A percentile compares a stretch with the other conserved stretches of the same genome.
These are phyloP conservation scores for Trichechus manatus DNA, from an alignment of 2,113 vertebrate species.

Conservation along the genomic window DNA sequence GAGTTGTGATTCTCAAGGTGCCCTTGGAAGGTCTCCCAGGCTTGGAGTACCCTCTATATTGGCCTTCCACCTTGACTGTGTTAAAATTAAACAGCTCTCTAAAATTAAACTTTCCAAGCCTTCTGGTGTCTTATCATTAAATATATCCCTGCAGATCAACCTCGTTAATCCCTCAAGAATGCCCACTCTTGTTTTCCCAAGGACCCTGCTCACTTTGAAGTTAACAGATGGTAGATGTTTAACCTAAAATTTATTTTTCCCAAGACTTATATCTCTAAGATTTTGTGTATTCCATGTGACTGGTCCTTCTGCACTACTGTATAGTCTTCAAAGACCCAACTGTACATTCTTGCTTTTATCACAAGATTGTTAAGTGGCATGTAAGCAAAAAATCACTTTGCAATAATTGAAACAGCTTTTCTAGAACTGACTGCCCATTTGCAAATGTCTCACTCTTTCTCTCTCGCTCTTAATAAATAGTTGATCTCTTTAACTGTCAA, in stretches of 20 bases:
- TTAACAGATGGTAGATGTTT: neutral
- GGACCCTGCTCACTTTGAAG: neutral
- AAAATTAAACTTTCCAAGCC: neutral
- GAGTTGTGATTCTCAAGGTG: neutral
- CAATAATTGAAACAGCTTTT: neutral
- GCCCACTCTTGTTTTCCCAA: neutral
- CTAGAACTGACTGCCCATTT: neutral
- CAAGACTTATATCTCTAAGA: neutral
- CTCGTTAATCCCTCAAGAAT: neutral
- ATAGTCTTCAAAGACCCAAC: neutral
- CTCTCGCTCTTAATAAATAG: too few relatives aligned
- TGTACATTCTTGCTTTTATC: neutral
- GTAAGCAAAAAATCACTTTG: neutral
- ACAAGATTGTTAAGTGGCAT: neutral
- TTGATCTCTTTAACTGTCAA: too few relatives aligned
- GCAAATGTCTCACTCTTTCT: too few relatives aligned
- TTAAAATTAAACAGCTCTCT: neutral
- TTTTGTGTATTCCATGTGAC: neutral
- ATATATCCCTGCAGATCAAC: neutral
- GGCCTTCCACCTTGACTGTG: neutral
- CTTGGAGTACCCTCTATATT: neutral
- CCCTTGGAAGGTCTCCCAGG: neutral
- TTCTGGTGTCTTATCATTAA: too few relatives aligned
- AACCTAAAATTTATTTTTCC: neutral
- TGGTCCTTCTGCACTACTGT: neutral